Base-by-base conservation (phyloP, 2,888 invertebrate species). In the Deladenus siricidicola region DNA sequence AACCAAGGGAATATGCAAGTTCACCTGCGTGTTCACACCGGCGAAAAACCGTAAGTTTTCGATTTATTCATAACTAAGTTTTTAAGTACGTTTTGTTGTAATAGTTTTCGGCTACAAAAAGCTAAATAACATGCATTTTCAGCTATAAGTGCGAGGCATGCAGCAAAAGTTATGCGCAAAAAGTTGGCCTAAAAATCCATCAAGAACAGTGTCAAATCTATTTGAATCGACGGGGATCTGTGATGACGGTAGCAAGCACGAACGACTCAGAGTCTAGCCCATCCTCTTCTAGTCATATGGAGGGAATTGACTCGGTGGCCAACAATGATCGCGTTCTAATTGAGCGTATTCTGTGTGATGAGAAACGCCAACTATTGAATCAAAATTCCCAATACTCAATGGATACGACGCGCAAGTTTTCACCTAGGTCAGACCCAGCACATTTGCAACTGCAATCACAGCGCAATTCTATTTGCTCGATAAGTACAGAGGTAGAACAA, bases 101-200 rank as follows among this genome's bases (percentile, higher is more conserved):
- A n/a, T n/a, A n/a, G n/a, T n/a, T n/a, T n/a, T n/a, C n/a, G n/a
- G n/a, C n/a, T n/a, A n/a, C n/a, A n/a, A n/a, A n/a, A n/a, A n/a
- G n/a, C n/a, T n/a, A n/a, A n/a, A n/a, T n/a, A n/a, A n/a, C n/a
- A n/a, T n/a, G n/a, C n/a, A n/a, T n/a, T n/a, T n/a, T n/a, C 53
- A 64, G 72, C 8, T 73, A 66, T 56, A 66, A 68, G 29, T 78
- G 78, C 58, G 67, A 66, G 30, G 74, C 70, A 1, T 78, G 78
- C 54, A 72, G 70, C 50, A 72, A 73, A 58, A 47, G 68, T 26
- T 79, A 72, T 58, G 72, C 73, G 6, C 76, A 76, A 62, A 73
- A 74, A 49, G 72, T 76, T 39, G 73, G 74, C 1, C 68, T 79
- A 23, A 72, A 73, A 49, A 72, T 73, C 51, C 78, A 78, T 53